phyloP scores from a whole-genome alignment of 1,140 invertebrate species.

The Rhagoletis pomonella region DNA sequence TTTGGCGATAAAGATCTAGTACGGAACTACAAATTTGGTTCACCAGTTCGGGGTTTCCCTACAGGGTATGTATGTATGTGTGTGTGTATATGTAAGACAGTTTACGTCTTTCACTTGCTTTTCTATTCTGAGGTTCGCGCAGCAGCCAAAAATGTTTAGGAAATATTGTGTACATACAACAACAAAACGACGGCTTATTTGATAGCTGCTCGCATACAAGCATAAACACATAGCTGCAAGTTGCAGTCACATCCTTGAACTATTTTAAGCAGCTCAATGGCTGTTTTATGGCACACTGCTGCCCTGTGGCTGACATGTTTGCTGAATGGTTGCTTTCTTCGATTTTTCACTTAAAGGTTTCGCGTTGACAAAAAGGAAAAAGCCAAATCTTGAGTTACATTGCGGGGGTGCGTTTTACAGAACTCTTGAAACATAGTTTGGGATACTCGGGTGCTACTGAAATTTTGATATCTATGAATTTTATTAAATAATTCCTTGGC shows the following conservation, averaged over 20 bases:
- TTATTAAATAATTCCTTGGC: too few relatives aligned
- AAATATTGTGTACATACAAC: neutral
- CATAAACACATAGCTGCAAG: neutral
- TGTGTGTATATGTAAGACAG: neutral
- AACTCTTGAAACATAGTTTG: too few relatives aligned
- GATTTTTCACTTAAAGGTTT: neutral
- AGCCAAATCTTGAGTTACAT: too few relatives aligned
- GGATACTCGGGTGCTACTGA: too few relatives aligned
- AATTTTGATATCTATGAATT: too few relatives aligned
- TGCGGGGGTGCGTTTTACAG: too few relatives aligned
- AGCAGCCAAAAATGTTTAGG: neutral
- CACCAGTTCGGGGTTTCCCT: too few relatives aligned
- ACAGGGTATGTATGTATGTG: neutral
- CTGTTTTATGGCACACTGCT: neutral
- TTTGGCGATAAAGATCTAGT: neutral
- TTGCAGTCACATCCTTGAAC: slow-evolving; percentile 13
- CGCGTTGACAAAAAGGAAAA: neutral
- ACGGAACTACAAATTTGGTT: too few relatives aligned
- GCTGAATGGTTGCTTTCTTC: neutral
- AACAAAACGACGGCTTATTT: neutral
- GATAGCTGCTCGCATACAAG: neutral
- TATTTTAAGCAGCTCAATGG: neutral
- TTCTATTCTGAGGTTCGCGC: neutral
- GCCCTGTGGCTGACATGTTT: neutral
- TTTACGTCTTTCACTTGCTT: neutral